Base-by-base conservation (phyloP, 2,888 invertebrate species). In the Melieria omissa region DNA sequence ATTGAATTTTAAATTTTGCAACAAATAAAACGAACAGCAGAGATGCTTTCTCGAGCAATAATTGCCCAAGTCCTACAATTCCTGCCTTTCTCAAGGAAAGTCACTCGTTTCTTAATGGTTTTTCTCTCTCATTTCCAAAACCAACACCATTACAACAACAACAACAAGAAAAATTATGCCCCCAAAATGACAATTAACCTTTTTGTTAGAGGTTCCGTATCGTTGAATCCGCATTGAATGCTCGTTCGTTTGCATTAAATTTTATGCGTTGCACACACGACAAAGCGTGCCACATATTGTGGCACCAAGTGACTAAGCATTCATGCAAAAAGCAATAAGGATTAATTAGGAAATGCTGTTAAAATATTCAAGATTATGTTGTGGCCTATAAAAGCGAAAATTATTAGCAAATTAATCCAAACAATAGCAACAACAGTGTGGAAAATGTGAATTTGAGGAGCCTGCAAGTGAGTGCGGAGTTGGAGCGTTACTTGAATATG, bases 331-430 rank as follows among this genome's bases (percentile, higher is more conserved):
- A 65, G 68, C 72, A 44, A 72, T 72, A 72, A 72, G 72, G 65
- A 68, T 69, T 72, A 68, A 72, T 69, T 72, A 72, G 44, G 68
- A 64, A 72, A 65, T 65, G 60, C 54, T 72, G 68, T 64, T 72
- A 60, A 72, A 72, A 72, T 72, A 72, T 72, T 55, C 72, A 54
- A 68, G 63, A 52, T 68, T 72, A 67, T 68, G 68, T 57, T 65
- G 45, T 69, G 69, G 69, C 63, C 69, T 55, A 69, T 63, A 69
- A 69, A 29, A 69, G 46, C 14, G 68, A 54, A 68, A 66, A 45
- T 61, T 68, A 68, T 68, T 68, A 52, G 60, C 68, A 58, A 58
- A 58, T 58, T 16, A 58, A 58, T 29, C n/a, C 47, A 14, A 55
- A 47, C n/a, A 63, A 63, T 1, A 41, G 41, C 45, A 16, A 3